These are phyloP conservation scores for Struthidea cinerea DNA, from an alignment of 2,113 vertebrate genomes.

Conservation along the genomic window DNA sequence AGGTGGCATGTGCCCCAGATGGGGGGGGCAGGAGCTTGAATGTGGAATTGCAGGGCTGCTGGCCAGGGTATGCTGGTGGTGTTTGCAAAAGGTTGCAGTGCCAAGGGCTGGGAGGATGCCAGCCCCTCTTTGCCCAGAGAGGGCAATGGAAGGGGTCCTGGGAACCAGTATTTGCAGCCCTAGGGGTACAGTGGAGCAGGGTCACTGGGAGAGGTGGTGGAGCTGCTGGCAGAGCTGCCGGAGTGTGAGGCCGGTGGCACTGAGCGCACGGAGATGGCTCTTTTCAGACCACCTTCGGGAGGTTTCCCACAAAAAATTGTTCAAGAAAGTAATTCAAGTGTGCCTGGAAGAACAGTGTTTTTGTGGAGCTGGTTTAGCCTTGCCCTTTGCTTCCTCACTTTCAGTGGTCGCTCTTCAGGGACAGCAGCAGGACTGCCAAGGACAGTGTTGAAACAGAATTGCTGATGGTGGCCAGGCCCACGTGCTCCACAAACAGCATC, in stretches of 20 bases:
- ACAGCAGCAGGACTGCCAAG: neutral
- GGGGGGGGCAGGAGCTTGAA: neutral
- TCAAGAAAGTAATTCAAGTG: neutral
- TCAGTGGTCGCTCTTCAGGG: neutral
- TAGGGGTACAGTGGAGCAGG: neutral
- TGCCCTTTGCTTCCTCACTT: neutral
- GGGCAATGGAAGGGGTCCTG: neutral
- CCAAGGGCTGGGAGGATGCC: neutral
- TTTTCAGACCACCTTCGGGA: fast-evolving
- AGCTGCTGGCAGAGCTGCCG: neutral
- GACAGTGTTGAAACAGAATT: neutral
- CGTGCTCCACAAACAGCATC: neutral
- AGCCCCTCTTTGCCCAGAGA: neutral
- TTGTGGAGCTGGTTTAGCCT: neutral
- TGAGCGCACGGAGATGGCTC: fast-evolving
- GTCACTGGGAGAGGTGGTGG: neutral
- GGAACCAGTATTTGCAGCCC: neutral
- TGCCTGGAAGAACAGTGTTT: neutral
- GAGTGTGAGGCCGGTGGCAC: fast-evolving
- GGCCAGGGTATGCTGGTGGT: neutral
- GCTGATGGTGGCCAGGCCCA: neutral
- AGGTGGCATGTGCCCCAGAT: neutral
- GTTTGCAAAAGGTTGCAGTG: neutral
- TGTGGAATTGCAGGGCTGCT: neutral
- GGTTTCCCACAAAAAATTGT: neutral